Evolutionary conservation across 2,888 invertebrate genomes (phyloP).

Genomic region (Pelosia muscerda): DNA sequence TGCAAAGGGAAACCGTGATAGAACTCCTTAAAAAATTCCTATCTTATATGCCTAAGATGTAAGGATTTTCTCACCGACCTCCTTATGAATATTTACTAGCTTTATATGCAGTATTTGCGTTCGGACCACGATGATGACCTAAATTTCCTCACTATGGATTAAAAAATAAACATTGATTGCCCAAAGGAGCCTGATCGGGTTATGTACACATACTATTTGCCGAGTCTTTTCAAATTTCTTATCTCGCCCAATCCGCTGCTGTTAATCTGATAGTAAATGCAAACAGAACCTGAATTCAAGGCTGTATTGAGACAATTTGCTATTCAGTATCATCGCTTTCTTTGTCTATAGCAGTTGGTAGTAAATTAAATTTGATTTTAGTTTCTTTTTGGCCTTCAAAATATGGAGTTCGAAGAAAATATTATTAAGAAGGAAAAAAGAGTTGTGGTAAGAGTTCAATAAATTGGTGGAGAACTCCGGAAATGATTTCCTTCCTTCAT

Average conservation of each 20-base stretch:
- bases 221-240: conserved; percentile 55
- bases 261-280: conserved; percentile 62
- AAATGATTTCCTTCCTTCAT: neutral
- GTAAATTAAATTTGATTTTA: conserved; percentile 8
- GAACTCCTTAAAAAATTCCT: no score
- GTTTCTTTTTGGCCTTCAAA: neutral
- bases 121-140: neutral
- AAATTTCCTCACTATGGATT: neutral
- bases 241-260: conserved; percentile 63
- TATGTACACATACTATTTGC: conserved; percentile 12
- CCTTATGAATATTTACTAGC: no score
- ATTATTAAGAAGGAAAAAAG: conserved; percentile 58
- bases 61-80: no score
- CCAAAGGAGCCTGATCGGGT: conserved; percentile 3
- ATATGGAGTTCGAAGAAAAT: conserved; percentile 50
- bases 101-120: neutral
- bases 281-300: conserved; percentile 63
- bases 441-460: conserved; percentile 57
- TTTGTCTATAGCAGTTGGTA: conserved; percentile 28
- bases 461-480: neutral
- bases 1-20: no score
- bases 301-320: conserved; percentile 40
- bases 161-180: neutral
- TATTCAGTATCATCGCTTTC: conserved; percentile 49
- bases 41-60: no score